Conservation (phyloP, 2,113 vertebrate species). For the Paedocypris sp. region DNA sequence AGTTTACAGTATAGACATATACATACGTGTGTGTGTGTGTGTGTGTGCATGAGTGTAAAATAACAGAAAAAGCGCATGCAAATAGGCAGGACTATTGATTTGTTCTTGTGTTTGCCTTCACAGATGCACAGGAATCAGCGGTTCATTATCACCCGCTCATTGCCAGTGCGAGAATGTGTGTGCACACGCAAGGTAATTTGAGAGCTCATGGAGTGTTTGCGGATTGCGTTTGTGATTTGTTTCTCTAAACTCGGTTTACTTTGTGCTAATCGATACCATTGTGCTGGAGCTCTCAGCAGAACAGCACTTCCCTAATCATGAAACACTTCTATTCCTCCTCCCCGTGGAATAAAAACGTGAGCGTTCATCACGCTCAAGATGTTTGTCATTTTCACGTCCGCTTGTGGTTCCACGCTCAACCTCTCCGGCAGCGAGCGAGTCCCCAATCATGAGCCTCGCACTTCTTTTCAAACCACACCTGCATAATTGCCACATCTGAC, state of each 20-base stretch:
- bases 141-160: slow-evolving; percentile 3
- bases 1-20: too few species aligned
- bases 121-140: background rate
- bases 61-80: too few species aligned
- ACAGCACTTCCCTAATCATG: slow-evolving; percentile 28
- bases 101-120: background rate
- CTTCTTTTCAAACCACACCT: slow-evolving; percentile 58
- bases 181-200: background rate
- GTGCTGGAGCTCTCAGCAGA: background rate
- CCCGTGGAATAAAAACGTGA: slow-evolving; percentile 39
- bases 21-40: too few species aligned
- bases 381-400: slow-evolving; percentile 35
- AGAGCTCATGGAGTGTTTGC: background rate
- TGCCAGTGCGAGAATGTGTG: slow-evolving; percentile 20
- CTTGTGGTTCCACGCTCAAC: slow-evolving; percentile 46
- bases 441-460: slow-evolving; percentile 51
- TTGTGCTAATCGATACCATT: slow-evolving; percentile 11
- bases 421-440: slow-evolving; percentile 48
- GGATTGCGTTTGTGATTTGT: slow-evolving; percentile 14
- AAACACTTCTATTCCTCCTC: slow-evolving; percentile 15
- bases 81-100: too few species aligned
- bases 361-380: slow-evolving; percentile 54
- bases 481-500: slow-evolving; percentile 70
- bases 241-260: slow-evolving; percentile 11
- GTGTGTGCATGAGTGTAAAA: too few species aligned